phyloP scores from a whole-genome alignment of 2,113 vertebrate species.

The Calidris pygmaea region DNA sequence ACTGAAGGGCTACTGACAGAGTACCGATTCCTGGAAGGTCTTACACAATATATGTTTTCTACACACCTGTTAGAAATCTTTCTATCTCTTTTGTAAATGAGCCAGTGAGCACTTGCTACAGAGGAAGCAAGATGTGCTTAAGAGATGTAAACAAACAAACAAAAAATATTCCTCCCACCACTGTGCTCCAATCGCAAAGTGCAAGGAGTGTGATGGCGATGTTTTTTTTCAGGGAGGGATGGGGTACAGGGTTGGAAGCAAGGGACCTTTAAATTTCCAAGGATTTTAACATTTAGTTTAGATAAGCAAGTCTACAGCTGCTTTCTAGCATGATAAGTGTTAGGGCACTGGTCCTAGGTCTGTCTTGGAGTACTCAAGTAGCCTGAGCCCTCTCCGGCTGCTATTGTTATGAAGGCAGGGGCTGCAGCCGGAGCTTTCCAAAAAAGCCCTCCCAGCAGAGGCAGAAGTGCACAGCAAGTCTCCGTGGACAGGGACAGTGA shows the following conservation, averaged over 20 bases:
- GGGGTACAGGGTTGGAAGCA: not conserved
- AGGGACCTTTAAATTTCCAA: not conserved
- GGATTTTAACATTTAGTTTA: not conserved
- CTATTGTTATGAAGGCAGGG: not conserved
- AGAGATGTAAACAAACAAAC: not conserved
- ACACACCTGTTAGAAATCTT: not conserved
- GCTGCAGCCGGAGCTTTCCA: not conserved
- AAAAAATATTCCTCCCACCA: not conserved
- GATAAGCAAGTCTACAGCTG: not conserved
- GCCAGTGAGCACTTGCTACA: accelerated
- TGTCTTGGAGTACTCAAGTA: not conserved
- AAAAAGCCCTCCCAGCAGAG: not conserved
- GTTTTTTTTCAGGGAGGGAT: not conserved
- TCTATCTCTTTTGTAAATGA: not conserved
- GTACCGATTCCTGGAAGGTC: not conserved
- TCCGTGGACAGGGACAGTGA: accelerated
- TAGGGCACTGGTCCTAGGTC: not conserved
- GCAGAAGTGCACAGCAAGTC: not conserved
- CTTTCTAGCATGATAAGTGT: not conserved
- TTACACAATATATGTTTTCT: not conserved
- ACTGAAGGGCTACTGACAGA: not conserved
- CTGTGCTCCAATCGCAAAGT: not conserved
- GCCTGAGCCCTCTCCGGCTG: not conserved
- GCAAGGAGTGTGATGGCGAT: not conserved
- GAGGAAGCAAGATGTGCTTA: not conserved